A percentile compares a stretch with the other conserved stretches of the same genome.
Evolutionary conservation across 2,888 invertebrate genomes (phyloP).

Genomic region (Folsomia manolachei): DNA sequence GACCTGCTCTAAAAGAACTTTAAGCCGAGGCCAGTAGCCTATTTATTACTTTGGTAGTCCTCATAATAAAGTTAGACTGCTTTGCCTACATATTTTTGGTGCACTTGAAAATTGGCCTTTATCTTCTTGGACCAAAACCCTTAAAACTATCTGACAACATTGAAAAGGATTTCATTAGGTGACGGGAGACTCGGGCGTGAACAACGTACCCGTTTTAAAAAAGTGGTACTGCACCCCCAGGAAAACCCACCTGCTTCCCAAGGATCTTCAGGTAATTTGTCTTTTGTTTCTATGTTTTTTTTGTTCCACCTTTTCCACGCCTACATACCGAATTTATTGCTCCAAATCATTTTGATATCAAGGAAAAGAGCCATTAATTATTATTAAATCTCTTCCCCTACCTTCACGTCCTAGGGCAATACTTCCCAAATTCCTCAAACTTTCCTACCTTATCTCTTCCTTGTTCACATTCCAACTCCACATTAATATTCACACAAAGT

Average conservation of each 20-base stretch:
- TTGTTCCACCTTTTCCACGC: not conserved
- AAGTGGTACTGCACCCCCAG: not conserved
- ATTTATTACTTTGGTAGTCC: not conserved
- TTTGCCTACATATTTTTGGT: not conserved
- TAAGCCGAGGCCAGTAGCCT: not conserved
- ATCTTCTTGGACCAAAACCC: not conserved
- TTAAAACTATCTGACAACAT: not conserved
- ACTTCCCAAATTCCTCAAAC: not conserved
- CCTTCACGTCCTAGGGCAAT: slow-evolving; percentile 15
- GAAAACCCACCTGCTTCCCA: not conserved
- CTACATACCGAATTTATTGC: slow-evolving; percentile 8
- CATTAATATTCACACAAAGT: not conserved
- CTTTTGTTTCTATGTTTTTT: not conserved
- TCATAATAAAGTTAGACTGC: not conserved
- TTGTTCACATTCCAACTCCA: not conserved
- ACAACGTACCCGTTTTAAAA: not conserved
- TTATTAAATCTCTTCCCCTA: slow-evolving; percentile 4
- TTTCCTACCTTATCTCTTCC: not conserved
- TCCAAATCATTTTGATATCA: slow-evolving; percentile 14
- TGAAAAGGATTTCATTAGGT: slow-evolving; percentile 14
- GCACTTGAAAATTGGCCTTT: not conserved
- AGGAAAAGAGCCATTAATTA: not conserved
- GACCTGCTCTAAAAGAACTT: no score
- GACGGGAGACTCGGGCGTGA: not conserved
- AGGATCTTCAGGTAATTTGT: not conserved